A percentile compares a stretch with the other conserved stretches of the same genome.
phyloP scores from a whole-genome alignment of 1,140 invertebrate genomes.

The Drosophila murphyi region DNA sequence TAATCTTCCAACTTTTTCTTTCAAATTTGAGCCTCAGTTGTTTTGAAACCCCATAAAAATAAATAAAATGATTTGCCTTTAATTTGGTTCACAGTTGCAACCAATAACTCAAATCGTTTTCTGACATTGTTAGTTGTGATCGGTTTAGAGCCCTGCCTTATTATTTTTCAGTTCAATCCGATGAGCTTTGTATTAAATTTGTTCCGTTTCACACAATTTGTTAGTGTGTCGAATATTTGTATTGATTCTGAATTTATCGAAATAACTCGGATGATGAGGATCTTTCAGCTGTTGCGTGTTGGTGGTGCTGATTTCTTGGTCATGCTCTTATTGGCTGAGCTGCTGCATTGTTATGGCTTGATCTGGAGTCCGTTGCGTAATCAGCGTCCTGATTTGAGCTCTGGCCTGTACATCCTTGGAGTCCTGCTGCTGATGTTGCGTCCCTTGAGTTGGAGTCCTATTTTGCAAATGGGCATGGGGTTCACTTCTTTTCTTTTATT shows the following conservation, averaged over 20 bases:
- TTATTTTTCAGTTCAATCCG: background rate
- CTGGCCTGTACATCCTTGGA: slow-evolving; percentile 21
- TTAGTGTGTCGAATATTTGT: background rate
- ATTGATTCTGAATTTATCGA: background rate
- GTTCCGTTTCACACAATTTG: background rate
- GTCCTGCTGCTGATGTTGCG: slow-evolving; percentile 24
- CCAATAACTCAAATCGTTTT: too few species aligned
- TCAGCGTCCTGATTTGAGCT: slow-evolving; percentile 34
- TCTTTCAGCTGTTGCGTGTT: slow-evolving; percentile 18
- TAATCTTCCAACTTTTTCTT: too few species aligned
- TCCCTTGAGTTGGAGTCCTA: background rate
- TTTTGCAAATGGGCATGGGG: too few species aligned
- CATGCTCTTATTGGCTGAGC: background rate
- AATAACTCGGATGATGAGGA: slow-evolving; percentile 1
- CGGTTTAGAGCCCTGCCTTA: too few species aligned
- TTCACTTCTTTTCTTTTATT: background rate
- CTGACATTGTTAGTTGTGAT: too few species aligned
- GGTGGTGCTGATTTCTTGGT: slow-evolving; percentile 22
- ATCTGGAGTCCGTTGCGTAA: slow-evolving; percentile 20
- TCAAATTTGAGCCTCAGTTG: too few species aligned
- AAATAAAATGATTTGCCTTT: too few species aligned
- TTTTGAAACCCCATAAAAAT: too few species aligned
- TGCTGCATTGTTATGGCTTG: slow-evolving; percentile 18
- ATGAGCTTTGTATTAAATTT: slow-evolving; percentile 11
- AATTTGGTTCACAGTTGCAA: too few species aligned